Conservation (phyloP, 2,113 vertebrate genomes). For the Nannobrachium achirus region DNA sequence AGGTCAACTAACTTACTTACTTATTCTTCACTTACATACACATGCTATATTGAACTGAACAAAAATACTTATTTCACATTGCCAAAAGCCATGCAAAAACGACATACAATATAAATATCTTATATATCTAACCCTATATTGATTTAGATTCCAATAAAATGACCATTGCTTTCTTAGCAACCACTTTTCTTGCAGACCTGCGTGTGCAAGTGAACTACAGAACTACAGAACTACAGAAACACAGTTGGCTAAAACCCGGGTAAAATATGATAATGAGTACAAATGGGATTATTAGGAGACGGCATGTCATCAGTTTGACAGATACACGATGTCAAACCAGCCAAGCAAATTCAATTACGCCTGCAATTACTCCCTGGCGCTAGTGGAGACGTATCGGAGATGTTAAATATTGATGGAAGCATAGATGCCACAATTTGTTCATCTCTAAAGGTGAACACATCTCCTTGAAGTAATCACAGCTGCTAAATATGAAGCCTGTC, state of each 20-base stretch:
- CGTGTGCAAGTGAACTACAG: constrained; percentile 1
- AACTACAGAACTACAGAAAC: constrained; percentile 21
- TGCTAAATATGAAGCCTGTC: constrained; percentile 56
- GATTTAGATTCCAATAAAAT: constrained; percentile 33
- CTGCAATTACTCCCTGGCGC: constrained; percentile 77
- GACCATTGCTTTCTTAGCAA: constrained; percentile 11
- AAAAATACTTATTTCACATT: no score
- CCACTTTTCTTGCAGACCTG: neutral
- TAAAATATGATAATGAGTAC: constrained; percentile 81
- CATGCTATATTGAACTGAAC: no score
- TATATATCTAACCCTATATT: no score
- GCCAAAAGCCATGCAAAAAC: no score
- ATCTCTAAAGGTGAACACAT: constrained; percentile 78
- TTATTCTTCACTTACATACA: no score
- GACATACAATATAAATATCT: no score
- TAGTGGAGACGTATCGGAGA: constrained; percentile 78
- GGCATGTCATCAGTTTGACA: constrained; percentile 79
- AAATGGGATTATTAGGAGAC: constrained; percentile 82
- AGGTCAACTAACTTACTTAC: no score
- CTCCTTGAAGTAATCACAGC: constrained; percentile 72
- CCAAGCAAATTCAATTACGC: constrained; percentile 85
- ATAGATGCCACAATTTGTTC: constrained; percentile 78
- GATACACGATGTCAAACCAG: constrained; percentile 79
- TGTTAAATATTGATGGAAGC: constrained; percentile 83
- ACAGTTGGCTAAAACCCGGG: constrained; percentile 58